Base-by-base conservation (phyloP, 2,888 invertebrate genomes). In the Psylliodes chrysocephalus region DNA sequence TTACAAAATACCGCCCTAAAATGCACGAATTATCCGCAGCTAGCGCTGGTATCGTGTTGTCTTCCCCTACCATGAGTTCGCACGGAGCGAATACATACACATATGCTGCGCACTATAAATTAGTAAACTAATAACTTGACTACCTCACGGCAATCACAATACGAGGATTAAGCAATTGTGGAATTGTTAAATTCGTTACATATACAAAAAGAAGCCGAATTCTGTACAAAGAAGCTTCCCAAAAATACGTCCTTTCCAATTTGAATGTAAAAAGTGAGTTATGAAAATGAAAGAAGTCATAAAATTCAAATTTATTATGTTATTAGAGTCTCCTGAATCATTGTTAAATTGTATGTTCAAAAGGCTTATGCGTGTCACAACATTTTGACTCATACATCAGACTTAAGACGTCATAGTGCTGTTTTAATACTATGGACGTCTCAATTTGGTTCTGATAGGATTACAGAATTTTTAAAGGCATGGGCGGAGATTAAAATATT, bases 381-480 rank as follows among this genome's bases (percentile, higher is more conserved):
- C 71, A 75, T 75, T 75, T 73, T 75, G 75, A 73, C 71, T 67
- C 73, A 74, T 75, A 73, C 69, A 69, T 74, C 73, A 75, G 73
- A 67, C 73, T 75, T 75, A 75, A 67, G 60, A 53, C 49, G 59
- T 59, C 51, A 18, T 52, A 14, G 60, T 40, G 55, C 52, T 61
- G 55, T 61, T 60, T 70, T 60, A 62, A 66, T 65, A 67, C 51
- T 33, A 68, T 68, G 61, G 70, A 72, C 68, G 60, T 68, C 68
- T 66, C 69, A 69, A 69, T 69, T 69, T 67, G 22, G 51, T 30
- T 35, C 30, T 57, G 67, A 66, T 42, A 49, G 63, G 63, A 66
- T 68, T 68, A 68, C 57, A 46, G 40, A 52, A 35, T 59, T 59
- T 40, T 40, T 22, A 10, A 15, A 25, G 40, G 28, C 15, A 17